Conservation (phyloP, 2,888 invertebrate genomes). For the Archips crataeganus region DNA sequence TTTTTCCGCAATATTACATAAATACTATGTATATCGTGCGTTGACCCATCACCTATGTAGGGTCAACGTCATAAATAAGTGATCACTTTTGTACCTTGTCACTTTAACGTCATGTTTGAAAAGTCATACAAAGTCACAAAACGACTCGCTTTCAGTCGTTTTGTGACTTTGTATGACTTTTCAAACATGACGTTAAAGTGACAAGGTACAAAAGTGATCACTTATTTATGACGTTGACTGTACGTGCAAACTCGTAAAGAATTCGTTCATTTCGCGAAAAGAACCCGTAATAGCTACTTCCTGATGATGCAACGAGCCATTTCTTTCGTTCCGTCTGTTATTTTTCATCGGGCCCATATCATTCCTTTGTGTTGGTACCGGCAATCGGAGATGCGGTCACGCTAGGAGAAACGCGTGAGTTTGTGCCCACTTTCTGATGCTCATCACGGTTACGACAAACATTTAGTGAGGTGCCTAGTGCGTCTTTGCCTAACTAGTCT, state of each 20-base stretch:
- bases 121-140: too few relatives aligned
- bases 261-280: conserved; percentile 43
- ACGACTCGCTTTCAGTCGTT: too few relatives aligned
- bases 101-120: too few relatives aligned
- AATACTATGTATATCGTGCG: conserved; percentile 57
- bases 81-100: too few relatives aligned
- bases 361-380: conserved; percentile 56
- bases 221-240: too few relatives aligned
- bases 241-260: conserved; percentile 60
- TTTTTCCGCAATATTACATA: conserved; percentile 56
- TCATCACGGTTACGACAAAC: conserved; percentile 3
- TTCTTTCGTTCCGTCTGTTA: conserved; percentile 52
- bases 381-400: conserved; percentile 59
- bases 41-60: conserved; percentile 49
- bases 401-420: conserved; percentile 56
- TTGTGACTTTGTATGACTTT: too few relatives aligned
- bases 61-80: too few relatives aligned
- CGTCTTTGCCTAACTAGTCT: neutral
- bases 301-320: conserved; percentile 55
- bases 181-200: too few relatives aligned
- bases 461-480: neutral
- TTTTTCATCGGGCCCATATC: conserved; percentile 46
- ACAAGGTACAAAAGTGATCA: too few relatives aligned
- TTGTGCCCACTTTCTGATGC: conserved; percentile 48
- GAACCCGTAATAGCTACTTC: conserved; percentile 48